Conservation (phyloP, 2,888 invertebrate genomes). For the Cephus rjabovi region DNA sequence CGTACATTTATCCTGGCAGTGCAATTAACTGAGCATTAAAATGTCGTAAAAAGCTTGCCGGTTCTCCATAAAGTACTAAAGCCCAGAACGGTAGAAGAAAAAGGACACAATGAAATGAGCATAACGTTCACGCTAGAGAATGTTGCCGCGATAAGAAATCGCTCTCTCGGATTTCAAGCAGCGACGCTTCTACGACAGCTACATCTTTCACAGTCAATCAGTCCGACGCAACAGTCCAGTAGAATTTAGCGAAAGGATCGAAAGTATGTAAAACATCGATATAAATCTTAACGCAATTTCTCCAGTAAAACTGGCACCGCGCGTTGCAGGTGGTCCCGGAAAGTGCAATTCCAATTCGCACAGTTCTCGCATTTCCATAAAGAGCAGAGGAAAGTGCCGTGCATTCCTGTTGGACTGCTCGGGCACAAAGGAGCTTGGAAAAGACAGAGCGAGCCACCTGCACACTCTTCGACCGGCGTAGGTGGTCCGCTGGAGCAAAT, state of each 20-base stretch:
- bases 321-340: conserved; percentile 3
- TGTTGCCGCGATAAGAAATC: background rate
- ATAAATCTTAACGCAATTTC: background rate
- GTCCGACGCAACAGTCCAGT: background rate
- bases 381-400: conserved; percentile 56
- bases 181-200: too few species aligned
- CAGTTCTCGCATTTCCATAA: conserved; percentile 61
- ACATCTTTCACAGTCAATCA: background rate
- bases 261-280: background rate
- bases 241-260: background rate
- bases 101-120: background rate
- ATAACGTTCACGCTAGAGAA: background rate
- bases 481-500: conserved; percentile 41
- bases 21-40: background rate
- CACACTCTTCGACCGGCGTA: conserved; percentile 29
- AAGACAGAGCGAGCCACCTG: conserved; percentile 46
- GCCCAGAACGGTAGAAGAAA: background rate
- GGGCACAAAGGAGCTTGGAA: conserved; percentile 23
- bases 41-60: background rate
- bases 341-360: conserved; percentile 49
- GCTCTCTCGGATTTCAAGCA: background rate
- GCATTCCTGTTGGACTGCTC: conserved; percentile 36
- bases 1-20: background rate
- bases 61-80: background rate
- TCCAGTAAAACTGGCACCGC: background rate